Conservation (phyloP, 2,888 invertebrate genomes). For the Druceiella hillmani region DNA sequence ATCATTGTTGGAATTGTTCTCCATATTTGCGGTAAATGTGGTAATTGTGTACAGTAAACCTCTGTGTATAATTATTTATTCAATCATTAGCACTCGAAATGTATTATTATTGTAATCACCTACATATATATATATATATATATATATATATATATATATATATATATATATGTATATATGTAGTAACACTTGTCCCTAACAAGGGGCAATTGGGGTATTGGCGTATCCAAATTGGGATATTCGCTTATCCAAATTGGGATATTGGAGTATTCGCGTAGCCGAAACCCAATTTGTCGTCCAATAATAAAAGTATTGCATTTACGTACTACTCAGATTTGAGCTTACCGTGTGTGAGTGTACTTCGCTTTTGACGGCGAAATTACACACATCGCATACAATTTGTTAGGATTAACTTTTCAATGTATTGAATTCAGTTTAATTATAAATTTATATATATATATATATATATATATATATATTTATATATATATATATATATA, state of each 20-base stretch:
- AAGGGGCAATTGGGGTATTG: constrained; percentile 4
- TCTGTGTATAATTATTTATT: not conserved
- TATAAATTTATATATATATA: constrained; percentile 11
- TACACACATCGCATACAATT: not conserved
- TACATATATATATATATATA: constrained; percentile 11
- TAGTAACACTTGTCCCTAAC: constrained; percentile 7
- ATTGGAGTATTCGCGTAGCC: no score
- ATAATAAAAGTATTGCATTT: no score
- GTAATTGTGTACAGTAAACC: not conserved
- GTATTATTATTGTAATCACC: constrained; percentile 4
- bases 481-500: constrained; percentile 14
- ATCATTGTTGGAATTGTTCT: no score
- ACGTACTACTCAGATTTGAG: no score
- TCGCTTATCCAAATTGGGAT: not conserved
- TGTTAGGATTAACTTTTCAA: constrained; percentile 23
- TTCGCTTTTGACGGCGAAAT: no score
- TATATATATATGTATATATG: constrained; percentile 12
- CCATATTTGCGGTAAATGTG: no score
- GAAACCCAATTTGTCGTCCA: no score
- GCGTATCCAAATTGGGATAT: not conserved
- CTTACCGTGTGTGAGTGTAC: no score
- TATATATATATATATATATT: constrained; percentile 15
- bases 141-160: constrained; percentile 13
- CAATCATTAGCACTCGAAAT: not conserved
- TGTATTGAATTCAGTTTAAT: constrained; percentile 22